These are phyloP conservation scores for Takifugu ocellatus DNA, from an alignment of 2,797 vertebrate genomes.

Conservation along the genomic window DNA sequence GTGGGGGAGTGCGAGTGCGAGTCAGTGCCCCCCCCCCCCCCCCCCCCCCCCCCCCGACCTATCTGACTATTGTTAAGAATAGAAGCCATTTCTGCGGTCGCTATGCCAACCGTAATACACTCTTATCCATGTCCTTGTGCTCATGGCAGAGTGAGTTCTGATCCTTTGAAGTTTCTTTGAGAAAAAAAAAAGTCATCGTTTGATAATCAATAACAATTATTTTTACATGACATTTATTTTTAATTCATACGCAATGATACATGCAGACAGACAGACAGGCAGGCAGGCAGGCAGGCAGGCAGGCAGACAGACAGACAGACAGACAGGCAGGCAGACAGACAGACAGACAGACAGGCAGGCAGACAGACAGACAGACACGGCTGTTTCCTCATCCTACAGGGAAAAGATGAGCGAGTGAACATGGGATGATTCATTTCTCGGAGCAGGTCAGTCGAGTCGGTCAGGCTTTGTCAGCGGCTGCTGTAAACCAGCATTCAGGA, in stretches of 20 bases:
- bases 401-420: background rate
- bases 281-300: no score
- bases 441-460: conserved; percentile 33
- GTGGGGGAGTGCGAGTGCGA: conserved; percentile 23
- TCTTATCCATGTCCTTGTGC: conserved; percentile 80
- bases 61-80: conserved; percentile 78
- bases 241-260: background rate
- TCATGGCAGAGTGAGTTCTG: conserved; percentile 68
- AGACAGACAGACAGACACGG: no score
- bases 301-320: no score
- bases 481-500: conserved; percentile 56
- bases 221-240: background rate
- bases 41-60: conserved; percentile 76
- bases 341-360: no score
- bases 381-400: background rate
- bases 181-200: background rate
- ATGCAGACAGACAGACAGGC: no score
- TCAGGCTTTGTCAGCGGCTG: conserved; percentile 45
- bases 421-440: conserved; percentile 34
- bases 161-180: conserved; percentile 29
- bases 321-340: no score
- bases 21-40: conserved; percentile 69
- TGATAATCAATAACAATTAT: background rate
- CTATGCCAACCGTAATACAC: conserved; percentile 87
- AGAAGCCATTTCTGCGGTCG: conserved; percentile 89